These are phyloP conservation scores for Troides aeacus DNA, from an alignment of 2,888 invertebrate genomes.

Conservation along the genomic window DNA sequence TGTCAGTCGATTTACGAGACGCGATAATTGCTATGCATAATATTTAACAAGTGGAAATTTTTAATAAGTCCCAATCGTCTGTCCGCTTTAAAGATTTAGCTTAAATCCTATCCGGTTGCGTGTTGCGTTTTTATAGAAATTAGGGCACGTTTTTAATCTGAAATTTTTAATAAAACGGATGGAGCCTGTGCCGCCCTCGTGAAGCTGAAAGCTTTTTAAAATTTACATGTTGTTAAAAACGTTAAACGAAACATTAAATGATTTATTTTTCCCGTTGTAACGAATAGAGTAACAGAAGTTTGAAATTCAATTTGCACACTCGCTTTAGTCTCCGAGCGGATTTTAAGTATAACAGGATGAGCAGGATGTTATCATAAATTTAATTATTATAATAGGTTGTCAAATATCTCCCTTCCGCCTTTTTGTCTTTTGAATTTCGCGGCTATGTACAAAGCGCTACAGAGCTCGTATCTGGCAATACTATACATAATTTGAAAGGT, in stretches of 20 bases:
- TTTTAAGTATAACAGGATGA: too few relatives aligned
- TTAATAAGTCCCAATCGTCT: background rate
- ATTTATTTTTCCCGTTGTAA: background rate
- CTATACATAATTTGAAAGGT: too few relatives aligned
- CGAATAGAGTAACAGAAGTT: background rate
- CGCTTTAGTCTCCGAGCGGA: too few relatives aligned
- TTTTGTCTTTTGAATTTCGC: too few relatives aligned
- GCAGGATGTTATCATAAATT: too few relatives aligned
- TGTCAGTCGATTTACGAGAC: conserved; percentile 38
- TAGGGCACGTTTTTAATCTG: conserved; percentile 1
- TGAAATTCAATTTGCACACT: background rate
- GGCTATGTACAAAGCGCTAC: too few relatives aligned
- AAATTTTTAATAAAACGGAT: background rate
- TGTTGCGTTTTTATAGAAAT: background rate
- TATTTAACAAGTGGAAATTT: conserved; percentile 4
- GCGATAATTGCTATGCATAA: conserved; percentile 15
- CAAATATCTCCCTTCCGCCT: too few relatives aligned
- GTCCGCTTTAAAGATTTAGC: too few relatives aligned
- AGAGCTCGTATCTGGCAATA: too few relatives aligned
- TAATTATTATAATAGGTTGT: too few relatives aligned
- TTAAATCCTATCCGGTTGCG: too few relatives aligned
- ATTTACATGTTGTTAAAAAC: conserved; percentile 10
- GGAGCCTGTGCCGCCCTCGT: background rate
- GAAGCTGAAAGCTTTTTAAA: conserved; percentile 5
- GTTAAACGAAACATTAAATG: background rate